Evolutionary conservation across 2,888 invertebrate genomes (phyloP).

Genomic region (Nyleta sp.): DNA sequence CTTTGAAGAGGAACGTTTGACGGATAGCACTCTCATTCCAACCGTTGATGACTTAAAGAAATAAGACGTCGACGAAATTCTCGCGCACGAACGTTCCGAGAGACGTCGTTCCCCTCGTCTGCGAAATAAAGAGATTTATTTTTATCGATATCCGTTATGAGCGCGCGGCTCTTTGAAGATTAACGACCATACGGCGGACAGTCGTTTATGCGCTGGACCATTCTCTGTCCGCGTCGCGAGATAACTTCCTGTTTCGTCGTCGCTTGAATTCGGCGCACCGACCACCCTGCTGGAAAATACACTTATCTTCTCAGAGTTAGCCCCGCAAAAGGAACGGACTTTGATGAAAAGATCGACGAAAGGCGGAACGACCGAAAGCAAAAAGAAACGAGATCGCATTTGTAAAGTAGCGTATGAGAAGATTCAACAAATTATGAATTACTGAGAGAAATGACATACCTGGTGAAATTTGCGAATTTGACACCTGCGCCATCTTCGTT

Average conservation of each 20-base stretch:
- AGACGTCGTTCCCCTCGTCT: no score
- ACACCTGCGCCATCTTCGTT: no score
- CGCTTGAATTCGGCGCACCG: constrained; percentile 64
- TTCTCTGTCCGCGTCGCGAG: constrained; percentile 35
- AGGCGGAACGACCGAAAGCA: constrained; percentile 9
- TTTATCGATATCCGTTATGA: constrained; percentile 59
- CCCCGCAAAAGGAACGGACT: constrained; percentile 23
- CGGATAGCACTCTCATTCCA: constrained; percentile 22
- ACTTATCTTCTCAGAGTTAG: constrained; percentile 68
- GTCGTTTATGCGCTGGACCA: constrained; percentile 51
- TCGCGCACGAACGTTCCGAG: constrained; percentile 19
- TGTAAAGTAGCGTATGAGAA: no score
- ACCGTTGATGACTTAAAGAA: constrained; percentile 28
- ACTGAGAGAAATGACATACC: no score
- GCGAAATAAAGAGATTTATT: constrained; percentile 68
- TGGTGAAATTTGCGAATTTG: no score
- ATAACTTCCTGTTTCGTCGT: constrained; percentile 49
- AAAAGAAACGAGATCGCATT: neutral
- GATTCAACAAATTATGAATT: no score
- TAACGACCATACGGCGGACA: constrained; percentile 65
- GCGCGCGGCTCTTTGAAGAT: constrained; percentile 68
- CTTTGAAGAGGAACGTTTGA: constrained; percentile 40
- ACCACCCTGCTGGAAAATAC: constrained; percentile 68
- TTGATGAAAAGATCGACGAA: constrained; percentile 36
- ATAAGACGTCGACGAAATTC: constrained; percentile 19